Base-by-base conservation (phyloP, 2,113 vertebrate species). In the Prunella himalayana region DNA sequence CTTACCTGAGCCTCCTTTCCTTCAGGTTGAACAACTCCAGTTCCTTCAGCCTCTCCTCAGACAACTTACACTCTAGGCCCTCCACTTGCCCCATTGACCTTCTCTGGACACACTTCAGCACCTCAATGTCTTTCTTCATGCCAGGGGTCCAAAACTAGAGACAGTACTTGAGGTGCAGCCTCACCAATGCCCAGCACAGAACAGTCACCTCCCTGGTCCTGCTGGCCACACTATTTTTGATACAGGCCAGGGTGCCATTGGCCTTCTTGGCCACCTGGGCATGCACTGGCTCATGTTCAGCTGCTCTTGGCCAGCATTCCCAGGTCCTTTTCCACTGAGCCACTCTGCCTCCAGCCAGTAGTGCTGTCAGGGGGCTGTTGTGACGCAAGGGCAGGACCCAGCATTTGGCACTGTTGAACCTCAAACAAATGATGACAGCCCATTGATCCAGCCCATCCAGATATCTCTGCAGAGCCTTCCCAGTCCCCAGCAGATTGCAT, bases 41-140 rank as follows among this genome's bases (percentile, higher is more conserved):
- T 20, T 56, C 42, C 35, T 27, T 57, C 57, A 65, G 59, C 31
- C 31, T 21, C 21, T 71, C 25, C 50, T 79, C 25, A 39, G 17
- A 61, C 23, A 49, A 8, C 6, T 49, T 10, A 27, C 5, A 22
- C 20, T 35, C 61, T 17, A 66, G 42, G 30, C 42, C 37, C 22
- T 15, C 30, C 25, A 15, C 11, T 35, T 0, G 0, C 54, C 28
- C 22, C 1, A 0, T 2, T 69, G 37, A 15, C 39, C 10, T 60
- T 39, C 37, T 59, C 82, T 47, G 64, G 39, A 70, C 2, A 6
- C 14, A 7, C 24, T 49, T 53, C 50, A 88, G 66, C 30, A 42
- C 21, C 57, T 35, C 42, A 41, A 23, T 9, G 35, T 25, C 49
- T 56, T 64, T 64, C 21, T 35, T 42, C 25, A 49, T 15, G 25